A percentile compares a stretch with the other conserved stretches of the same genome.
Evolutionary conservation across 1,140 invertebrate genomes (phyloP).

Genomic region (Trypoxylus dichotomus): DNA sequence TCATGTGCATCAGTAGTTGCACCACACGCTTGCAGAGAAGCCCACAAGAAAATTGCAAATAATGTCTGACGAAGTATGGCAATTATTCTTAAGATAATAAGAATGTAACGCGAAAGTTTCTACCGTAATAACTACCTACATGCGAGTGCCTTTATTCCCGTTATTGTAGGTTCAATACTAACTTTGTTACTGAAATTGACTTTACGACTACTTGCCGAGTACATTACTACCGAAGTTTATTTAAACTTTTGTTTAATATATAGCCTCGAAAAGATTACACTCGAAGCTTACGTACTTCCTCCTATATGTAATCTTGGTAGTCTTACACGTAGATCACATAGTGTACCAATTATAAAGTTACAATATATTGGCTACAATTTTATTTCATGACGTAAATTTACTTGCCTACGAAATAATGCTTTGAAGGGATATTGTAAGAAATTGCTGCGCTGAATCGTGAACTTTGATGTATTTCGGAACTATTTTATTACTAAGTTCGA

Average conservation of each 20-base stretch:
- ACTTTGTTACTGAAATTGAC: constrained; percentile 1
- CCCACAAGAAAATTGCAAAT: not conserved
- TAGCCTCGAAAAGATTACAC: not conserved
- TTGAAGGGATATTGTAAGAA: not conserved
- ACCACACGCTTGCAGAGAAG: not conserved
- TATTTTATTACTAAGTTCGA: not conserved
- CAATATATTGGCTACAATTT: not conserved
- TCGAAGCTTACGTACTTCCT: not conserved
- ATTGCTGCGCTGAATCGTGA: not conserved
- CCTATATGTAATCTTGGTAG: not conserved
- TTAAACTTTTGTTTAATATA: not conserved
- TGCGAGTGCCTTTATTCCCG: not conserved
- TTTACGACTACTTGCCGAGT: not conserved
- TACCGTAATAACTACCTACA: not conserved
- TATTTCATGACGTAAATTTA: not conserved
- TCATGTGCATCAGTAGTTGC: too few relatives aligned
- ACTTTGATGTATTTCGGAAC: not conserved
- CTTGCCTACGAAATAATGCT: not conserved
- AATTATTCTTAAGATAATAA: not conserved
- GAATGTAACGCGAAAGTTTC: not conserved
- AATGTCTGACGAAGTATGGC: not conserved
- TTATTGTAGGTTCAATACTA: not conserved
- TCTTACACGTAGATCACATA: not conserved
- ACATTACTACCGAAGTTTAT: not conserved
- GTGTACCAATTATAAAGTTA: not conserved